Evolutionary conservation across 2,888 invertebrate genomes (phyloP).

Genomic region (Eupithecia tripunctaria): DNA sequence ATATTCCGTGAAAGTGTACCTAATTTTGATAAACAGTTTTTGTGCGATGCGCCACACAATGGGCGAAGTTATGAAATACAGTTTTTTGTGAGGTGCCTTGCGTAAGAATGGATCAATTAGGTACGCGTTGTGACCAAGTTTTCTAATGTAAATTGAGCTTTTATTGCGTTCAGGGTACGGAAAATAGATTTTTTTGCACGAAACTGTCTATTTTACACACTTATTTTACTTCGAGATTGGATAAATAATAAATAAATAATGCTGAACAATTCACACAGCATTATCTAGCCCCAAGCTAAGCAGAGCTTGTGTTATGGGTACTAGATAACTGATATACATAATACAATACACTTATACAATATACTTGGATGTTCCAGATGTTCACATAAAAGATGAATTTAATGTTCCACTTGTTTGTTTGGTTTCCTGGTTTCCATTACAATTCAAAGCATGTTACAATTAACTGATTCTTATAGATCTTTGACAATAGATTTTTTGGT

Average conservation of each 20-base stretch:
- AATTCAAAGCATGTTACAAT: neutral
- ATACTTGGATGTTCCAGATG: neutral
- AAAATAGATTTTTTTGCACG: neutral
- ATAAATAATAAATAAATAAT: too few relatives aligned
- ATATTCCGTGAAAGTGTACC: slow-evolving; percentile 45
- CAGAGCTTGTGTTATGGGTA: too few relatives aligned
- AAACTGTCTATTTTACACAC: neutral
- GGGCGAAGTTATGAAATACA: slow-evolving; percentile 36
- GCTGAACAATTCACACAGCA: too few relatives aligned
- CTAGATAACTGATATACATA: too few relatives aligned
- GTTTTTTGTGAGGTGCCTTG: slow-evolving; percentile 34
- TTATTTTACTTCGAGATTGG: too few relatives aligned
- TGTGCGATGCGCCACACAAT: slow-evolving; percentile 39
- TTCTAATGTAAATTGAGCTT: slow-evolving; percentile 8
- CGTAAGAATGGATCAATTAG: slow-evolving; percentile 30
- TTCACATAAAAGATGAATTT: neutral
- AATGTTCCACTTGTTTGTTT: neutral
- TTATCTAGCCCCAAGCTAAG: too few relatives aligned
- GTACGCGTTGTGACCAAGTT: slow-evolving; percentile 24
- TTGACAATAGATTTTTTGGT: neutral
- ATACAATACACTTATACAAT: too few relatives aligned
- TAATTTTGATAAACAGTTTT: slow-evolving; percentile 42
- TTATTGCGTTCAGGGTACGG: neutral
- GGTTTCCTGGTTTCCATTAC: neutral
- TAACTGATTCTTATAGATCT: neutral